Percentiles rank a stretch among this genome's conserved stretches.
These are phyloP conservation scores for Salvelinus fontinalis DNA, from an alignment of 2,113 vertebrate species.

Conservation along the genomic window DNA sequence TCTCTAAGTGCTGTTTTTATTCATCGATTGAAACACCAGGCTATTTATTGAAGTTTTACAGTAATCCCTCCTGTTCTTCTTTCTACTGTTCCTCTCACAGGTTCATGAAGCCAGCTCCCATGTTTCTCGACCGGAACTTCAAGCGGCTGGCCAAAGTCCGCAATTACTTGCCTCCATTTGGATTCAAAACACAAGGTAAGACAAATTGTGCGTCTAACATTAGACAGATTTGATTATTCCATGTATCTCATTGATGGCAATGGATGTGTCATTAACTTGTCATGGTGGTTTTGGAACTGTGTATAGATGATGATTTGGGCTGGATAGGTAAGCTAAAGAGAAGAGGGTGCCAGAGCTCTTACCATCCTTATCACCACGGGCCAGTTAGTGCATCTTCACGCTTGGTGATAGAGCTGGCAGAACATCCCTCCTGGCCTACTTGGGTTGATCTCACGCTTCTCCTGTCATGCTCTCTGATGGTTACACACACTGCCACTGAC, in stretches of 20 bases:
- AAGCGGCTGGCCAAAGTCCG: conserved; percentile 66
- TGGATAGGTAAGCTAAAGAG: too few relatives aligned
- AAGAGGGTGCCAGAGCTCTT: too few relatives aligned
- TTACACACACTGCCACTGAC: too few relatives aligned
- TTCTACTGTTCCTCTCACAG: conserved; percentile 45
- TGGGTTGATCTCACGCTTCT: conserved; percentile 22
- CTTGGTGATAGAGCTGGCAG: conserved; percentile 13
- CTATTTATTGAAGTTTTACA: too few relatives aligned
- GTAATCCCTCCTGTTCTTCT: background rate
- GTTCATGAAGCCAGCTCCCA: conserved; percentile 70
- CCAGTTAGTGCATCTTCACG: too few relatives aligned
- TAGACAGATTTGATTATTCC: too few relatives aligned
- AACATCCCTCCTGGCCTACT: background rate
- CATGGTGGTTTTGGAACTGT: too few relatives aligned
- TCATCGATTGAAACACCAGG: too few relatives aligned
- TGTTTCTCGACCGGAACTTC: conserved; percentile 79
- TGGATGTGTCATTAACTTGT: background rate
- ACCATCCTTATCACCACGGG: too few relatives aligned
- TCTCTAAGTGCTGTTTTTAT: too few relatives aligned
- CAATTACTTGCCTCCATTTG: conserved; percentile 75
- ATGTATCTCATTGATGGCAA: background rate
- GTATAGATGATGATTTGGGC: too few relatives aligned
- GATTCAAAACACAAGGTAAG: conserved; percentile 79
- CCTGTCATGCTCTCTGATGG: background rate
- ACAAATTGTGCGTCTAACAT: background rate